phyloP scores from a whole-genome alignment of 1,140 invertebrate species.

The Melanaphis sacchari region DNA sequence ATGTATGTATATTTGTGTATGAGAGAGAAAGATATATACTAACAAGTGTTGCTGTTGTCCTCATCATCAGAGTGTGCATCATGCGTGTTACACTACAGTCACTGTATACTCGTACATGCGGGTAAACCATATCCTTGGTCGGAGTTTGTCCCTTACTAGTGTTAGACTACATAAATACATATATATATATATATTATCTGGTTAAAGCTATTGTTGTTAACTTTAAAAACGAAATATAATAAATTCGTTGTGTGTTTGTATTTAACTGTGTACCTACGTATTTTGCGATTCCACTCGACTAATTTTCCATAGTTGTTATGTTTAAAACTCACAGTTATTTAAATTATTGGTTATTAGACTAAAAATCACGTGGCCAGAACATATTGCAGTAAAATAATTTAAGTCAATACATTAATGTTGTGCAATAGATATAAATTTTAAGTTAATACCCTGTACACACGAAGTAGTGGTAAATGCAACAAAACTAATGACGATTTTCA shows the following conservation, averaged over 20 bases:
- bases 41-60: conserved; percentile 5
- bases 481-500: background rate
- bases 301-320: background rate
- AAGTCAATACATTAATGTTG: background rate
- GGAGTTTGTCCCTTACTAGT: background rate
- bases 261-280: background rate
- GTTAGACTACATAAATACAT: background rate
- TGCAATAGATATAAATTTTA: background rate
- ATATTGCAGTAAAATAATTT: background rate
- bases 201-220: background rate
- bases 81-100: background rate
- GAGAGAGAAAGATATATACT: background rate
- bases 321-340: background rate
- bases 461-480: background rate
- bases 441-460: background rate
- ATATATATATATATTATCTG: background rate
- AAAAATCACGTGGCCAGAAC: background rate
- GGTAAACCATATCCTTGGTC: background rate
- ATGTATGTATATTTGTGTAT: background rate
- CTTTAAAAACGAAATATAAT: background rate
- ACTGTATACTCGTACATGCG: background rate
- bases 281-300: background rate
- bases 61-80: background rate
- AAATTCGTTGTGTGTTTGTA: background rate
- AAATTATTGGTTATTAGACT: background rate